phyloP scores from a whole-genome alignment of 2,113 vertebrate species.

The Cheirogaleus medius region DNA sequence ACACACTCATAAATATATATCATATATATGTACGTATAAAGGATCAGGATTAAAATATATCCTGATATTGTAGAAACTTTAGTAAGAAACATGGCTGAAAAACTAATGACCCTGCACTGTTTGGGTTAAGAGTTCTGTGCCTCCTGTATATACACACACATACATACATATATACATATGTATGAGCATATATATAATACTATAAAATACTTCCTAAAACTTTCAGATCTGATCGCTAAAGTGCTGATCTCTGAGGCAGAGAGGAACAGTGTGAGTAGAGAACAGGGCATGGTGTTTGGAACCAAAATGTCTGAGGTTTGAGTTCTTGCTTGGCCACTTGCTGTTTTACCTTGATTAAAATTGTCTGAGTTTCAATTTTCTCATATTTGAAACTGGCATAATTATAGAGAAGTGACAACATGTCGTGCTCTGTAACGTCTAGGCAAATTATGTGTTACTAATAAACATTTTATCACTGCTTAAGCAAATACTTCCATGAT shows the following conservation, averaged over 20 bases:
- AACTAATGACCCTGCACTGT: neutral
- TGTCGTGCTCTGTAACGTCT: neutral
- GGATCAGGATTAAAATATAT: neutral
- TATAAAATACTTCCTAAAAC: neutral
- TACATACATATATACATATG: neutral
- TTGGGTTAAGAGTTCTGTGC: neutral
- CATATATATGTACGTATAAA: neutral
- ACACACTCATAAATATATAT: neutral
- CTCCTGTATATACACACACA: neutral
- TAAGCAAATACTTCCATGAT: neutral
- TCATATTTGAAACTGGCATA: conserved; percentile 6
- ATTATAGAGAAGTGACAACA: neutral
- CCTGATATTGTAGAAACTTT: neutral
- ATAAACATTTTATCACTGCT: neutral
- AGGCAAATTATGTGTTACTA: neutral
- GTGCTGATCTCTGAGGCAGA: neutral
- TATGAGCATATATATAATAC: neutral
- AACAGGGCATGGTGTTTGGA: neutral
- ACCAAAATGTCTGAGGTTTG: neutral
- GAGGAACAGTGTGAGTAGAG: neutral
- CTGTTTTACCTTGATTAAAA: neutral
- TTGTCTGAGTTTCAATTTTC: neutral
- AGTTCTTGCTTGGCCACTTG: neutral
- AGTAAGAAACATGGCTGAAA: neutral
- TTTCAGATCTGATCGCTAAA: neutral